Evolutionary conservation across 2,888 invertebrate species (phyloP).

Genomic region (Spodoptera picta): DNA sequence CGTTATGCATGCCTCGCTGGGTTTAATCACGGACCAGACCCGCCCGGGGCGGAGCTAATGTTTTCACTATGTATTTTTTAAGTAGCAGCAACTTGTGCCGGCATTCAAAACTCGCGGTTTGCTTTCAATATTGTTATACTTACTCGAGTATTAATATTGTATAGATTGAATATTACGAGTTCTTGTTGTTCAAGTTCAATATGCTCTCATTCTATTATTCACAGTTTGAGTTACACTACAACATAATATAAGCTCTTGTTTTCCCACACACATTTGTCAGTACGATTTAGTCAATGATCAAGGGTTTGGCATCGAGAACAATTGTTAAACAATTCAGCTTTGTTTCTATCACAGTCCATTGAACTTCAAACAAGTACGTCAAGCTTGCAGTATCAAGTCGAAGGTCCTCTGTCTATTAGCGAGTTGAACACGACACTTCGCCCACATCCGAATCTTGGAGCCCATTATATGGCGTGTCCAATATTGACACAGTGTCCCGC

Average conservation of each 20-base stretch:
- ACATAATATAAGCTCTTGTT: conserved; percentile 3
- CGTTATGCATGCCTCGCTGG: conserved; percentile 86
- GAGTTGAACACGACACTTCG: conserved; percentile 67
- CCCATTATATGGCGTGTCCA: conserved; percentile 78
- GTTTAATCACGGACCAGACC: conserved; percentile 84
- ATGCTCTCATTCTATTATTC: conserved; percentile 16
- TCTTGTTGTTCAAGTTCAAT: conserved; percentile 25
- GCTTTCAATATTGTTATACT: conserved; percentile 64
- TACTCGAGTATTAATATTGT: conserved; percentile 51
- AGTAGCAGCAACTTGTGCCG: conserved; percentile 66
- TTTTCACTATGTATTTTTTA: conserved; percentile 87
- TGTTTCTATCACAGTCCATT: conserved; percentile 37
- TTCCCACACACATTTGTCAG: conserved; percentile 18
- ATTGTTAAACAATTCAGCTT: conserved; percentile 20
- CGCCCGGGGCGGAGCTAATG: conserved; percentile 81
- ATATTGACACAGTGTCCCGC: conserved; percentile 84
- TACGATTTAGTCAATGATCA: conserved; percentile 7
- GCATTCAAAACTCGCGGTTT: conserved; percentile 63
- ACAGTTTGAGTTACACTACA: not conserved
- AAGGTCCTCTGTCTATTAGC: conserved; percentile 79
- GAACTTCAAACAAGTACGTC: conserved; percentile 54
- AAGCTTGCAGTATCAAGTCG: conserved; percentile 67
- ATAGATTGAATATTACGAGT: conserved; percentile 32
- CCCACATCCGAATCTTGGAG: conserved; percentile 76
- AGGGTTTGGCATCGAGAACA: conserved; percentile 15